Percentiles rank a stretch among this genome's conserved stretches.
These are phyloP conservation scores for Penelope pileata DNA, from an alignment of 2,113 vertebrate genomes.

Conservation along the genomic window DNA sequence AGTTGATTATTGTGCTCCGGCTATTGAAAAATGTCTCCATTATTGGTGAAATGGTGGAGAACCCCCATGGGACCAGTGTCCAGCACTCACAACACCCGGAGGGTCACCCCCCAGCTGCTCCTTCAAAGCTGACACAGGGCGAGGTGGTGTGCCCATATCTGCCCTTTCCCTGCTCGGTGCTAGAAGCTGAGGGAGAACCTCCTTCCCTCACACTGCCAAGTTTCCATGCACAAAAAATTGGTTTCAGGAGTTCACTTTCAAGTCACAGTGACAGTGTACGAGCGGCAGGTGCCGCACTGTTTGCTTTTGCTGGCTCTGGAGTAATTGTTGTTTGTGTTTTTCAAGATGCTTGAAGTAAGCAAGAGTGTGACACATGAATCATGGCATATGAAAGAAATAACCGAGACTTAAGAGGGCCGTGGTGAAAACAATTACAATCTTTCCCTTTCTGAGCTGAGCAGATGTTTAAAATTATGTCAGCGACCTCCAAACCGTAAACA, in stretches of 20 bases:
- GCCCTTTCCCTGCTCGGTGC: background rate
- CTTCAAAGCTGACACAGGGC: background rate
- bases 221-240: background rate
- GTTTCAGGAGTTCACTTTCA: background rate
- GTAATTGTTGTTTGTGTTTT: background rate
- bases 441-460: conserved; percentile 52
- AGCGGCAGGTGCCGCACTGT: background rate
- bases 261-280: accelerated
- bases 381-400: background rate
- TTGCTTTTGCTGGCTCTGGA: background rate
- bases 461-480: conserved; percentile 68
- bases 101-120: background rate
- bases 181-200: background rate
- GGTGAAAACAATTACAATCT: conserved; percentile 42
- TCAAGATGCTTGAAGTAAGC: conserved; percentile 36
- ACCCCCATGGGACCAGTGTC: accelerated
- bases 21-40: background rate
- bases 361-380: conserved; percentile 10
- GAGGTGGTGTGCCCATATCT: accelerated
- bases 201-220: background rate
- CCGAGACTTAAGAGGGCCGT: background rate
- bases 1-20: accelerated
- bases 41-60: background rate
- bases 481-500: conserved; percentile 61
- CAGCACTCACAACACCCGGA: accelerated